Evolutionary conservation across 2,797 vertebrate genomes (phyloP), one percentile per base, ranked within the genome.

Genomic region (Melanotaenia parkinsoni): DNA sequence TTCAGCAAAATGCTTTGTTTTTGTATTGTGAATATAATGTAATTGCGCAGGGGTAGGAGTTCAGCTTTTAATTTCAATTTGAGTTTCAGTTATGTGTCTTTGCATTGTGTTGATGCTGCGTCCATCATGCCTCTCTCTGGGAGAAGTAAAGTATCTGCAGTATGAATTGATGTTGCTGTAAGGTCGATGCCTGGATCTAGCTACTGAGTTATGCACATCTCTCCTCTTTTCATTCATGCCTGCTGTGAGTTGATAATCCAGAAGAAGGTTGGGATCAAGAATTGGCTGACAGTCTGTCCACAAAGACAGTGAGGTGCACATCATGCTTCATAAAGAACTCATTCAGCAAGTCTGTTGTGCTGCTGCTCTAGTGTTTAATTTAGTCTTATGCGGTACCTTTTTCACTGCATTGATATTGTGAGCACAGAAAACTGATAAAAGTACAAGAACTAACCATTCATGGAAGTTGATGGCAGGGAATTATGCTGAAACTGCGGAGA

Each of bases 191-290:
- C 43, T 37, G 38, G 53, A 68, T 64, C 54, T 14, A 54, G 62
- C 47, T 30, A 10, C 51, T 70, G 70, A 67, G 64, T 75, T 81
- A 43, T 64, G 58, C 56, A 68, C 13, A 12, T 26, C 61, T 73
- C 24, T 8, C 50, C 60, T 76, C 62, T 79, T 78, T 83, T 81
- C 60, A 35, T 30, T 74, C 79, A 72, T 1, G 10, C 88, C 75
- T 62, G 77, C 87, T 86, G 85, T 54, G 86, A 82, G 35, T 58
- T 61, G 74, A 80, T 82, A 79, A 83, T 47, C 79, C 75, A 86
- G 70, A 74, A 82, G 70, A 59, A 70, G 59, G 61, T 67, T 58
- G 38, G 58, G 64, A 68, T 56, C 65, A 43, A 77, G 58, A 72
- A 26, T 30, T 54, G 22, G 53, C 67, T 72, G 13, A 2, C 33